These are phyloP conservation scores for Brachyhypopomus gauderio DNA, from an alignment of 2,113 vertebrate species.

Conservation along the genomic window DNA sequence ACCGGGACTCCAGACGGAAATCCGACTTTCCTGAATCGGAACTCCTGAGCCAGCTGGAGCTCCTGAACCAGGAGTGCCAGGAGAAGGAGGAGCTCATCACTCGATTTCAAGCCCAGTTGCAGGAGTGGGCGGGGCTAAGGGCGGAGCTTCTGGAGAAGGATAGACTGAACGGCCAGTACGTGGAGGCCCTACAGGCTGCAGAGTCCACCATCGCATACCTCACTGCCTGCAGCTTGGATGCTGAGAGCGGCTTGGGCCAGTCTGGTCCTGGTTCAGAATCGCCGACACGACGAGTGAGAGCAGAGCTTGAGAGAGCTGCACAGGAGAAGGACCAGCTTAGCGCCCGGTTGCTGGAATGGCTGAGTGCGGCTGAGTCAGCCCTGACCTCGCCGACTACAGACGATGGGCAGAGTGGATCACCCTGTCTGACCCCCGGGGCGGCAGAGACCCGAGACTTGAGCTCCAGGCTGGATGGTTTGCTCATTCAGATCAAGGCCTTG, in stretches of 20 bases:
- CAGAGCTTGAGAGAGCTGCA: slow-evolving; percentile 61
- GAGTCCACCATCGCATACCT: slow-evolving; percentile 77
- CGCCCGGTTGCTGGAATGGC: slow-evolving; percentile 63
- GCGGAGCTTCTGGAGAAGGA: slow-evolving; percentile 70
- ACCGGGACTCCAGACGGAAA: neutral
- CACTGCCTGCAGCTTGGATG: slow-evolving; percentile 75
- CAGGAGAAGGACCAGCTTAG: slow-evolving; percentile 68
- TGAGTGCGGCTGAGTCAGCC: slow-evolving; percentile 62
- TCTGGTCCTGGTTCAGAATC: slow-evolving; percentile 1
- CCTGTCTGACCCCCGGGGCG: slow-evolving; percentile 46
- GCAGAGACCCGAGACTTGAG: slow-evolving; percentile 58
- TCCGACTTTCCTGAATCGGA: slow-evolving; percentile 35
- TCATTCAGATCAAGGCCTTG: slow-evolving; percentile 46
- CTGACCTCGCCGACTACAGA: slow-evolving; percentile 42
- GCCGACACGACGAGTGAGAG: slow-evolving; percentile 46
- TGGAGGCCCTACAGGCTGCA: slow-evolving; percentile 69
- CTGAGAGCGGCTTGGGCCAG: slow-evolving; percentile 57
- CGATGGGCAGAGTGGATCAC: too few relatives aligned
- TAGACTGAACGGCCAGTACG: slow-evolving; percentile 60
- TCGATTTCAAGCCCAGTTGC: slow-evolving; percentile 64
- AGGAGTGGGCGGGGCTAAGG: slow-evolving; percentile 65
- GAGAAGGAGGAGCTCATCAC: slow-evolving; percentile 73
- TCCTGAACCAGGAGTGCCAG: slow-evolving; percentile 77
- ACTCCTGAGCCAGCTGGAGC: slow-evolving; percentile 70
- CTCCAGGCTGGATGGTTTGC: slow-evolving; percentile 58